Evolutionary conservation across 1,140 invertebrate species (phyloP).

Genomic region (Pseudomyrmex concolor): DNA sequence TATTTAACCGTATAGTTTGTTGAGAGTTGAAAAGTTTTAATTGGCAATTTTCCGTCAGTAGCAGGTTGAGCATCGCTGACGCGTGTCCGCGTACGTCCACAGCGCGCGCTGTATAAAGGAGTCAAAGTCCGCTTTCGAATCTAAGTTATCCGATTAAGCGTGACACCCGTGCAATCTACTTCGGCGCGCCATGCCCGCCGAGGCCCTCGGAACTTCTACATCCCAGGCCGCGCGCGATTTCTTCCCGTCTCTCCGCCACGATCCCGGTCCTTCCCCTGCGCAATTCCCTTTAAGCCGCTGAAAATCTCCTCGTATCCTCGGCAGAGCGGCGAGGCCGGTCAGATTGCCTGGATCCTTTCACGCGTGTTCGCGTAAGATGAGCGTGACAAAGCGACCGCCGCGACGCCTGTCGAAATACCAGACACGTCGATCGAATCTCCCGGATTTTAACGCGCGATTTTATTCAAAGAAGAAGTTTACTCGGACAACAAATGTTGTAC

Average conservation of each 20-base stretch:
- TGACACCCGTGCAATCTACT: constrained; percentile 79
- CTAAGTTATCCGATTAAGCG: constrained; percentile 80
- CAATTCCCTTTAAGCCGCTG: constrained; percentile 67
- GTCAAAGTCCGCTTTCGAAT: constrained; percentile 72
- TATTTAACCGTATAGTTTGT: constrained; percentile 6
- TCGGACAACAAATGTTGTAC: no score
- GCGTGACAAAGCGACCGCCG: constrained; percentile 53
- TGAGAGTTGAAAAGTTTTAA: constrained; percentile 31
- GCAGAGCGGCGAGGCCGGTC: constrained; percentile 48
- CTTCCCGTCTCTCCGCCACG: constrained; percentile 22
- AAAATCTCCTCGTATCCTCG: constrained; percentile 68
- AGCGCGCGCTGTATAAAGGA: constrained; percentile 66
- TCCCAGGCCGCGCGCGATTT: constrained; percentile 26
- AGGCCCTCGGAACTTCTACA: constrained; percentile 55
- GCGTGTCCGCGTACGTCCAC: constrained; percentile 24
- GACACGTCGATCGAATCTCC: constrained; percentile 19
- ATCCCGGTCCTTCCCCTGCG: constrained; percentile 6
- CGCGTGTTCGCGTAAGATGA: constrained; percentile 63
- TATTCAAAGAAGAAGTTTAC: no score
- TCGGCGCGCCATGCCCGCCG: constrained; percentile 61
- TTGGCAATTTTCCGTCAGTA: constrained; percentile 41
- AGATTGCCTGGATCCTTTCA: constrained; percentile 64
- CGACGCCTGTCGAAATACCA: constrained; percentile 22
- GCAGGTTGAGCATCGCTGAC: constrained; percentile 37
- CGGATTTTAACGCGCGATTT: neutral